phyloP scores from a whole-genome alignment of 2,888 invertebrate species.

The Choreutis nemorana region DNA sequence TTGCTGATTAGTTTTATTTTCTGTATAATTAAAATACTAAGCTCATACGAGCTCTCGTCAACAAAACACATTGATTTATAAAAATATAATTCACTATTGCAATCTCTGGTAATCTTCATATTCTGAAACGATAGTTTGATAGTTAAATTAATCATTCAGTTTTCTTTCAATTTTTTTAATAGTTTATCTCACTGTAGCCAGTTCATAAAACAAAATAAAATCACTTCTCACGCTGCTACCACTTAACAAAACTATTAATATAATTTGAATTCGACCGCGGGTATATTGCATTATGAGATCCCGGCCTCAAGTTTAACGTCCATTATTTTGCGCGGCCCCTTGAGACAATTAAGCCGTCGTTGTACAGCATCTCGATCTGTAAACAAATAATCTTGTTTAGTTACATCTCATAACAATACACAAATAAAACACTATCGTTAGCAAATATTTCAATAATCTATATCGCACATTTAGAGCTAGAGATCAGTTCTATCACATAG shows the following conservation, averaged over 20 bases:
- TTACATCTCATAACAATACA: too few species aligned
- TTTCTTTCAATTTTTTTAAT: constrained; percentile 46
- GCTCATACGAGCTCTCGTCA: too few species aligned
- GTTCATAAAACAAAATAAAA: constrained; percentile 60
- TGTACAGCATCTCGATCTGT: constrained; percentile 97
- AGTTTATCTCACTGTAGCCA: constrained; percentile 30
- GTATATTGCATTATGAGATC: constrained; percentile 57
- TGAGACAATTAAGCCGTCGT: constrained; percentile 76
- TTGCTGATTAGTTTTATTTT: too few species aligned
- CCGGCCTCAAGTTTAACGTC: constrained; percentile 58
- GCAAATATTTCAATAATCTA: too few species aligned
- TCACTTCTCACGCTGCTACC: constrained; percentile 54
- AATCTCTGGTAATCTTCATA: constrained; percentile 50
- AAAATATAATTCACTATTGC: constrained; percentile 61
- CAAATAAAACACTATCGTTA: too few species aligned
- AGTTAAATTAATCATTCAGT: constrained; percentile 45
- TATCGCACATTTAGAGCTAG: too few species aligned
- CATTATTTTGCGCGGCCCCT: constrained; percentile 58
- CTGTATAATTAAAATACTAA: too few species aligned
- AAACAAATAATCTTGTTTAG: too few species aligned
- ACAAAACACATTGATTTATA: too few species aligned
- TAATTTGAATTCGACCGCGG: constrained; percentile 17
- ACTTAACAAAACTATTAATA: constrained; percentile 14
- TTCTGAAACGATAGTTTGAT: constrained; percentile 34
- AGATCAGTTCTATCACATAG: too few species aligned